These are phyloP conservation scores for Synodontis membranacea DNA, from an alignment of 2,113 vertebrate genomes.

Conservation along the genomic window DNA sequence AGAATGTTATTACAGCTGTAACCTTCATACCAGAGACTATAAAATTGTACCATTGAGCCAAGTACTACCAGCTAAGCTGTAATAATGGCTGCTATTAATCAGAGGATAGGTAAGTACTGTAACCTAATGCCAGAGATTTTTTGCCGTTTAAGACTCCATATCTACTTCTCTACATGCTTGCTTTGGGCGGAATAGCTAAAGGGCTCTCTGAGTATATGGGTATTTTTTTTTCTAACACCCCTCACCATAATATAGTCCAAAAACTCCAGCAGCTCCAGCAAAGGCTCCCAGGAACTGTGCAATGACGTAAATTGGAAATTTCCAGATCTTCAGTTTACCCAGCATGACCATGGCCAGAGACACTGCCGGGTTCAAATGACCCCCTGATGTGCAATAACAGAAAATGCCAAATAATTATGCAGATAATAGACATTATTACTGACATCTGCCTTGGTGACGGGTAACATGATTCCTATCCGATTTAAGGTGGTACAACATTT, in stretches of 20 bases:
- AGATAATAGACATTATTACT: slow-evolving; percentile 1
- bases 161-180: not conserved
- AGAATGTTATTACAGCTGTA: not conserved
- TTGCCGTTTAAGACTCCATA: not conserved
- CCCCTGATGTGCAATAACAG: slow-evolving; percentile 71
- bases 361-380: slow-evolving; percentile 91
- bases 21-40: not conserved
- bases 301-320: slow-evolving; percentile 86
- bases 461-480: not conserved
- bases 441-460: not conserved
- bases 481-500: not conserved
- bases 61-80: not conserved
- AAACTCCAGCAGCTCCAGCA: slow-evolving; percentile 84
- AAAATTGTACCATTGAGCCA: not conserved
- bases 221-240: not conserved
- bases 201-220: not conserved
- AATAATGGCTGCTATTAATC: not conserved
- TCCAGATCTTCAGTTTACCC: slow-evolving; percentile 88
- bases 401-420: slow-evolving; percentile 23
- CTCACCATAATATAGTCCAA: slow-evolving; percentile 92
- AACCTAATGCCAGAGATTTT: not conserved
- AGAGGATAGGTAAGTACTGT: not conserved
- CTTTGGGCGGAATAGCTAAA: not conserved
- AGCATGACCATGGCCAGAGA: slow-evolving; percentile 90
- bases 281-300: slow-evolving; percentile 94